Conservation (phyloP, 2,888 invertebrate genomes). For the Acanthococcus lagerstroemiae region DNA sequence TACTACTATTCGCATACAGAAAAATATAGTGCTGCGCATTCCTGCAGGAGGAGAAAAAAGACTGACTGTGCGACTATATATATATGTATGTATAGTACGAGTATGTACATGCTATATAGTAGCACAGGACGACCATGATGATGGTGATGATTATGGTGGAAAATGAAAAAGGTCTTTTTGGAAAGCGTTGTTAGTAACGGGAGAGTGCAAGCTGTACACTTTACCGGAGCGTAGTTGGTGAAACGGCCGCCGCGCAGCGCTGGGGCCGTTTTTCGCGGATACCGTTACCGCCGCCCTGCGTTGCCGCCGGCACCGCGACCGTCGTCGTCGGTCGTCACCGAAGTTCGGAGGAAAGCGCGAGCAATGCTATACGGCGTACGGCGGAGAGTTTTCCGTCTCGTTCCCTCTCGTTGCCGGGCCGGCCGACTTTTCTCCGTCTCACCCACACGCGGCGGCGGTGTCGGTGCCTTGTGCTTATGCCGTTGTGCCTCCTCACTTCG, state of each 20-base stretch:
- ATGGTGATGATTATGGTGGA: too few species aligned
- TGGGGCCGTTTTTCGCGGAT: not conserved
- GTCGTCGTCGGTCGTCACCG: not conserved
- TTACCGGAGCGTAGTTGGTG: conserved; percentile 1
- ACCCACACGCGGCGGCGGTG: conserved; percentile 7
- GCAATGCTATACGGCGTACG: not conserved
- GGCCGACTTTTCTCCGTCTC: conserved; percentile 1
- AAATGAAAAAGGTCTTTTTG: not conserved
- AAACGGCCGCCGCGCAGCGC: conserved; percentile 5
- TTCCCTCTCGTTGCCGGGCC: not conserved
- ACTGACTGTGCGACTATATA: too few species aligned
- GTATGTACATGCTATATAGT: too few species aligned
- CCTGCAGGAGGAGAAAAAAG: too few species aligned
- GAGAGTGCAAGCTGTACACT: too few species aligned
- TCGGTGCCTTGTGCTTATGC: conserved; percentile 7
- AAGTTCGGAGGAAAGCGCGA: not conserved
- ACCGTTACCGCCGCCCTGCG: not conserved
- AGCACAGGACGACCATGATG: too few species aligned
- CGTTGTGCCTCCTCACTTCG: not conserved
- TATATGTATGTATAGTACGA: too few species aligned
- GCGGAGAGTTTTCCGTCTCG: not conserved
- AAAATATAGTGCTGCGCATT: too few species aligned
- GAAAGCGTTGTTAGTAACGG: too few species aligned
- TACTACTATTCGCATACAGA: too few species aligned
- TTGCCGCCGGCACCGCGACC: conserved; percentile 3